Conservation (phyloP, 1,140 invertebrate species). For the Catajapyx aquilonaris region DNA sequence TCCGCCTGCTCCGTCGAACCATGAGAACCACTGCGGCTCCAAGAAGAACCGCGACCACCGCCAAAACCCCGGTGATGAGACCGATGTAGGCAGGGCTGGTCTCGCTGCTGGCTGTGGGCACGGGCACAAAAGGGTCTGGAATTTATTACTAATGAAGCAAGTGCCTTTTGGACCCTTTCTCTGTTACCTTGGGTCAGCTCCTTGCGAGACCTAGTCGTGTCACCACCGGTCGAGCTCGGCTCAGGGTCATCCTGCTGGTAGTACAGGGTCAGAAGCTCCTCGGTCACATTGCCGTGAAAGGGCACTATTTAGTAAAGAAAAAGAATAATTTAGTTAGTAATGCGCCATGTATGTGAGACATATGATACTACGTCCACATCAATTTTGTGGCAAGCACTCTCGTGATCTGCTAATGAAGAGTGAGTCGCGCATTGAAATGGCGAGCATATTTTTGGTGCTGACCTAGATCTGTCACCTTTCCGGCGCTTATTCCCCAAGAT, state of each 20-base stretch:
- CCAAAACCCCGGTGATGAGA: slow-evolving; percentile 53
- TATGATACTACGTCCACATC: too few species aligned
- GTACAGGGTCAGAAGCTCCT: slow-evolving; percentile 23
- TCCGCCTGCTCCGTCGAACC: slow-evolving; percentile 42
- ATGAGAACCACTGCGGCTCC: slow-evolving; percentile 43
- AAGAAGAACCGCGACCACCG: slow-evolving; percentile 40
- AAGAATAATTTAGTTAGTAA: too few species aligned
- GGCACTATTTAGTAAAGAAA: too few species aligned
- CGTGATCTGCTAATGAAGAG: too few species aligned
- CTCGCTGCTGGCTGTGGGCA: slow-evolving; percentile 26
- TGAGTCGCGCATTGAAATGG: too few species aligned
- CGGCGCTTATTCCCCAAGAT: too few species aligned
- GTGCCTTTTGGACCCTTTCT: too few species aligned
- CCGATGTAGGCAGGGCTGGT: slow-evolving; percentile 49
- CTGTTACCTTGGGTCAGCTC: slow-evolving; percentile 16
- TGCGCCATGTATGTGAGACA: too few species aligned
- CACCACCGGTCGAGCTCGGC: slow-evolving; percentile 15
- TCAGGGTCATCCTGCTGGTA: slow-evolving; percentile 14
- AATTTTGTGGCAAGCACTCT: too few species aligned
- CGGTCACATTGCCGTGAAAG: slow-evolving; percentile 22
- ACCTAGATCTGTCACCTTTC: too few species aligned
- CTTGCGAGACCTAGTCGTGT: slow-evolving; percentile 20
- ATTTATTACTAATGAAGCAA: too few species aligned
- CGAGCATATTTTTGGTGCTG: too few species aligned
- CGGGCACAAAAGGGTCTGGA: background rate